Percentiles rank a stretch among this genome's conserved stretches.
These are phyloP conservation scores for Kryptolebias marmoratus DNA, from an alignment of 2,113 vertebrate genomes.

Conservation along the genomic window DNA sequence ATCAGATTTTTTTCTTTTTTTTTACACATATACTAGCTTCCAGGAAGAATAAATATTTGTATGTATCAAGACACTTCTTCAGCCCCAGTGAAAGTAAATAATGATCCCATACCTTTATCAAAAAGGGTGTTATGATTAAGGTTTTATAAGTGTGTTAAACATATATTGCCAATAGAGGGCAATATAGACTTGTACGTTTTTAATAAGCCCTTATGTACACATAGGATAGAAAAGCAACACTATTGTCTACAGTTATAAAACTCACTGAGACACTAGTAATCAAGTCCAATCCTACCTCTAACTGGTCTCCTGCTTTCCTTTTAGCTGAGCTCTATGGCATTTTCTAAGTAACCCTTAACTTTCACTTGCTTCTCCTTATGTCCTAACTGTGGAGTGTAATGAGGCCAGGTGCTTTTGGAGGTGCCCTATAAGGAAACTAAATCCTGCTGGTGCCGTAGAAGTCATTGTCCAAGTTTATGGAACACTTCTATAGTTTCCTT, in stretches of 20 bases:
- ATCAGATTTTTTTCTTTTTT: too few relatives aligned
- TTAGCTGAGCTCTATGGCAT: neutral
- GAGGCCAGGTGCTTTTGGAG: conserved; percentile 37
- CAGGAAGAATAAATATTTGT: too few relatives aligned
- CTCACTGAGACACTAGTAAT: neutral
- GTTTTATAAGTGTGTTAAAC: conserved; percentile 22
- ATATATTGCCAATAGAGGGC: conserved; percentile 59
- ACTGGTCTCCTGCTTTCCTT: neutral
- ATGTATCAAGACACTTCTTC: neutral
- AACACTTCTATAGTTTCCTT: conserved; percentile 56
- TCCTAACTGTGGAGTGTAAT: conserved; percentile 5
- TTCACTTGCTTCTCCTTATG: neutral
- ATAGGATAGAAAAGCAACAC: neutral
- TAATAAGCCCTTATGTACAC: neutral
- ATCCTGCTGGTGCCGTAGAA: conserved; percentile 9
- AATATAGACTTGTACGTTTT: neutral
- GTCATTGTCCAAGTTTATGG: conserved; percentile 47
- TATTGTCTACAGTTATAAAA: neutral
- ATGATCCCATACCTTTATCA: neutral
- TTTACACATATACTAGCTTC: too few relatives aligned
- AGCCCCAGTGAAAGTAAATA: neutral
- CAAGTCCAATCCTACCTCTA: neutral
- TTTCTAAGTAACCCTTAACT: neutral
- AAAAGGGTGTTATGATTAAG: too few relatives aligned
- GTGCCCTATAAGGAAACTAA: conserved; percentile 46